Base-by-base conservation (phyloP, 2,113 vertebrate genomes). In the Caranx melampygus region DNA sequence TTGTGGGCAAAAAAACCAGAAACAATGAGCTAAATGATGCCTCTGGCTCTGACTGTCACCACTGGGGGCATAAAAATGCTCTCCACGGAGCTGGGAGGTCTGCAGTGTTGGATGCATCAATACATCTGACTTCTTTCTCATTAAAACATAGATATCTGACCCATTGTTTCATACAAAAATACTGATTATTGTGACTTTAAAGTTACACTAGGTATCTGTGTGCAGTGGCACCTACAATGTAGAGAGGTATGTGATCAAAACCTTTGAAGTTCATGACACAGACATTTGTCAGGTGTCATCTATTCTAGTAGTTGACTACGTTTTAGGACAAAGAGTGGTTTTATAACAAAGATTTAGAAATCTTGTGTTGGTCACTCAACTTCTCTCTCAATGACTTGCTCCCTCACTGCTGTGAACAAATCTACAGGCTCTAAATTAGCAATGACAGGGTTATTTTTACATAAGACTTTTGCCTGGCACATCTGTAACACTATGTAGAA, bases 381-480 rank as follows among this genome's bases (percentile, higher is more conserved):
- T 52, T 55, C 37, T 26, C 31, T 16, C 18, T 54, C 5, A 11
- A 1, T 12, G 16, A n/a, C 2, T n/a, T 40, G n/a, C 16, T 49
- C 31, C 33, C 31, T 70, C 31, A 31, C 57, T 58, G 13, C 33
- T 26, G 7, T 58, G 37, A 47, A 44, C 63, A 68, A 34, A 55
- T 37, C 75, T 54, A 1, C 10, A 4, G 45, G n/a, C 33, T 69
- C 54, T 60, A 44, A 61, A 65, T 77, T 34, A 71, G 59, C 52
- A 45, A 66, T 51, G 31, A 49, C 72, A 14, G 62, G 26, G 55
- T 31, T 68, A 45, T 57, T 85, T 66, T 40, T 21, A 65, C 49
- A 21, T 20, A n/a, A 61, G 34, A 72, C 31, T 21, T 55, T 18
- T 35, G 11, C 18, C 40, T 21, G 20, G 21, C 42, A 55, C 16